Conservation (phyloP, 2,113 vertebrate species). For the Casuarius casuarius region DNA sequence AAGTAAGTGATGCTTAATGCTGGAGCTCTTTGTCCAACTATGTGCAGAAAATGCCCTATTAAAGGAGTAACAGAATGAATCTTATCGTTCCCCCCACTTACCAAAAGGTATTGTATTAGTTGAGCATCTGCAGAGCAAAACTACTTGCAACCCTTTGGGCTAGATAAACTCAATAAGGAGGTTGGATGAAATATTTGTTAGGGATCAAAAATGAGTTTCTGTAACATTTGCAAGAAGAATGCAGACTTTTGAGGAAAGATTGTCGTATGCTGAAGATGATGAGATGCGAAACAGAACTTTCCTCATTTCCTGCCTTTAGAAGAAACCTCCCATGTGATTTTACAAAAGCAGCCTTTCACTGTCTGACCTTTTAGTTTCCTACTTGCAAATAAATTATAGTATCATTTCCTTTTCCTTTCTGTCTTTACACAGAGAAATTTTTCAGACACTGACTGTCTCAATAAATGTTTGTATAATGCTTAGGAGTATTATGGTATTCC, state of each 20-base stretch:
- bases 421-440: neutral
- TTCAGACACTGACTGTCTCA: neutral
- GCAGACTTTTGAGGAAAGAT: neutral
- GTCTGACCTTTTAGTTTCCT: neutral
- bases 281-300: neutral
- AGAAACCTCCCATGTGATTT: neutral
- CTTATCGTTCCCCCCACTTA: neutral
- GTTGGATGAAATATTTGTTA: neutral
- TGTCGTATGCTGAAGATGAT: neutral
- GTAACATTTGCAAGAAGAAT: neutral
- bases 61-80: neutral
- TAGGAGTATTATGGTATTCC: neutral
- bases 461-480: neutral
- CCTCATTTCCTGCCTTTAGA: neutral
- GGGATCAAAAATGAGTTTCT: neutral
- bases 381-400: neutral
- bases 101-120: neutral
- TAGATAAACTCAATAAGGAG: neutral
- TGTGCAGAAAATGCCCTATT: neutral
- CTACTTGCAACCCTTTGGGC: neutral
- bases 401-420: neutral
- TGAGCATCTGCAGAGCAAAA: neutral
- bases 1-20: neutral
- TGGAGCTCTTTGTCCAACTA: neutral
- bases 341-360: neutral